Evolutionary conservation across 2,888 invertebrate genomes (phyloP), one percentile per base, ranked within the genome.

Genomic region (Napeogenes sylphis): DNA sequence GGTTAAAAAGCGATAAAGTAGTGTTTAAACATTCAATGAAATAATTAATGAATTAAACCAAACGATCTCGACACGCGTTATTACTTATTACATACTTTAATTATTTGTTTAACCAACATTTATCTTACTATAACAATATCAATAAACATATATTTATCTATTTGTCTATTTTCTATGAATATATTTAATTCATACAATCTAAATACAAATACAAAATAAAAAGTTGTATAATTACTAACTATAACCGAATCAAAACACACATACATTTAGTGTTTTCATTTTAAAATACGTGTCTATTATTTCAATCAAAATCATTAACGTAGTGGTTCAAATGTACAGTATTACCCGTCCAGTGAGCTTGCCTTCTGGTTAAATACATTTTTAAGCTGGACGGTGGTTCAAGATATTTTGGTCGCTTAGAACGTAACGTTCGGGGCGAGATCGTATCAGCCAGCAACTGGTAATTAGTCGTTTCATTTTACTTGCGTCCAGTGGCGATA

Each of bases 391-490:
- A 2, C 10, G 8, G 10, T 10, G 12, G 51, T 21, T 51, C 51
- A 30, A 8, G 21, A 30, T 30, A 30, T 30, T 30, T 32, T 45
- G 59, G 56, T 56, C 51, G 51, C 51, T 51, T 51, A 51, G 21
- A 51, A 51, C 51, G 21, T 51, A 51, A 61, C 56, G 55, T 54
- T 46, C 55, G 55, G 54, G 65, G 71, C 71, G 71, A 74, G 89
- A 88, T 88, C 70, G 60, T 86, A 89, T 89, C 88, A 79, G 42
- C 74, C 71, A 70, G 71, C 77, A 71, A 70, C 70, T 74, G 72
- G 81, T 84, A 87, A 90, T 88, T 88, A 89, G 83, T 80, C 82
- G 85, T 84, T 84, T 85, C 86, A 79, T 85, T 87, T 82, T 82
- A 84, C 80, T 78, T 76, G 79, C 76, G 75, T 75, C 75, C 76